Conservation (phyloP, 2,888 invertebrate species). For the Lissocephala sabroskyi region DNA sequence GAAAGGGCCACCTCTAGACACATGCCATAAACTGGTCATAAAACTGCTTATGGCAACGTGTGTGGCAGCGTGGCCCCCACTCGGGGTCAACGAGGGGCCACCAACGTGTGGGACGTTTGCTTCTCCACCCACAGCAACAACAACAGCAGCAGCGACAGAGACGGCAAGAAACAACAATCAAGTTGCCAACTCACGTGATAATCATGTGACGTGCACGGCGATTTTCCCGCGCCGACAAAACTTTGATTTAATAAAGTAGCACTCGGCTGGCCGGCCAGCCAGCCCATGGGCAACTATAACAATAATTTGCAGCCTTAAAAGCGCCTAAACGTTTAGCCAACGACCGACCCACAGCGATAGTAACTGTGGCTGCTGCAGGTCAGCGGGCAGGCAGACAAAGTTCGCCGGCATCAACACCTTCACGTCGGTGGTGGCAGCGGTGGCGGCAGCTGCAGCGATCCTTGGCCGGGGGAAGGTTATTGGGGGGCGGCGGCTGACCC, state of each 20-base stretch:
- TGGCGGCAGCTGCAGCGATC: conserved; percentile 14
- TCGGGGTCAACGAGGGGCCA: not conserved
- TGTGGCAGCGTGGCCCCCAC: not conserved
- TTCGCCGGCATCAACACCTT: conserved; percentile 55
- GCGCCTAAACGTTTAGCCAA: conserved; percentile 49
- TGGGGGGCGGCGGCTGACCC: conserved; percentile 64
- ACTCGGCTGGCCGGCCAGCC: conserved; percentile 35
- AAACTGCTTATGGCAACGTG: conserved; percentile 5
- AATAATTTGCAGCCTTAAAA: conserved; percentile 61
- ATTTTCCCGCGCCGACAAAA: conserved; percentile 14
- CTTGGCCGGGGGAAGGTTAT: no score
- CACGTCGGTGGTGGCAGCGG: conserved; percentile 12
- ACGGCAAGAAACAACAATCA: not conserved
- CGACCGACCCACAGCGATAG: conserved; percentile 16
- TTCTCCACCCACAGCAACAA: conserved; percentile 28
- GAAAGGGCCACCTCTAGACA: no score
- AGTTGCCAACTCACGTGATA: conserved; percentile 52
- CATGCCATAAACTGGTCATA: conserved; percentile 28
- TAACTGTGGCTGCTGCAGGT: conserved; percentile 21
- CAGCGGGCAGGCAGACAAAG: conserved; percentile 41
- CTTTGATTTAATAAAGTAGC: conserved; percentile 66
- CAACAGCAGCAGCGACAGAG: not conserved
- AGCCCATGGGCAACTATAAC: conserved; percentile 52
- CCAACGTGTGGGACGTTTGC: conserved; percentile 29
- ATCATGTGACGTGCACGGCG: conserved; percentile 47